Conservation (phyloP, 2,797 vertebrate species). For the Cirrhinus molitorella region DNA sequence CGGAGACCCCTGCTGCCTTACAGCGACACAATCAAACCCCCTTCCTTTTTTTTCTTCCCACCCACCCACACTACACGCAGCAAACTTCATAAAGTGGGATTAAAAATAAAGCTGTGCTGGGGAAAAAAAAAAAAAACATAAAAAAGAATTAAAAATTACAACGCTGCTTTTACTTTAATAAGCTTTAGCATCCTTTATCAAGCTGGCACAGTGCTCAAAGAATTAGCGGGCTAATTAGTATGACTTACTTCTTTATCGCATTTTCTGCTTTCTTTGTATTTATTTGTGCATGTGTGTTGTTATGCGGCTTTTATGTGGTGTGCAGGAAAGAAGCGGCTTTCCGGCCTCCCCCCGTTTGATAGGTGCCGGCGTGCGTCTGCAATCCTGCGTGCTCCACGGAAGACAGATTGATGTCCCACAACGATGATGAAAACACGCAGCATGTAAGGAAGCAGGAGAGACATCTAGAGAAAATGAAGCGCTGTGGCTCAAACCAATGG, state of each 20-base stretch:
- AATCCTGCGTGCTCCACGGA: conserved; percentile 1
- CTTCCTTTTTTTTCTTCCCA: not conserved
- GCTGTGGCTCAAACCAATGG: conserved; percentile 26
- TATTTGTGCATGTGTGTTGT: conserved; percentile 63
- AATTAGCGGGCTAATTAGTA: conserved; percentile 77
- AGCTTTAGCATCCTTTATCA: conserved; percentile 73
- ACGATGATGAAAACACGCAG: conserved; percentile 57
- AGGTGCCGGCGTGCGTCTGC: conserved; percentile 42
- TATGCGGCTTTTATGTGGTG: conserved; percentile 56
- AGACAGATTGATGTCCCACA: conserved; percentile 59
- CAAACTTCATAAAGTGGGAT: conserved; percentile 70
- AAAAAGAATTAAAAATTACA: conserved; percentile 68
- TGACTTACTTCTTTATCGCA: conserved; percentile 72
- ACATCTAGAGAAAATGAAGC: conserved; percentile 48
- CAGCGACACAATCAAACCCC: conserved; percentile 49
- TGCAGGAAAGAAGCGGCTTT: conserved; percentile 25
- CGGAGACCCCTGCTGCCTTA: conserved; percentile 56
- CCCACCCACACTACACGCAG: conserved; percentile 40
- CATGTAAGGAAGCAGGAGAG: conserved; percentile 31
- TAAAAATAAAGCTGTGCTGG: conserved; percentile 66
- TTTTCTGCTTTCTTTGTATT: conserved; percentile 73
- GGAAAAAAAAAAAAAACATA: conserved; percentile 28
- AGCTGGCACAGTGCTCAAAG: conserved; percentile 70
- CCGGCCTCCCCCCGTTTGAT: conserved; percentile 55
- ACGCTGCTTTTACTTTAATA: conserved; percentile 68